Percentiles rank a stretch among this genome's conserved stretches.
Conservation (phyloP, 2,113 vertebrate genomes). For the Coracopsis vasa region DNA sequence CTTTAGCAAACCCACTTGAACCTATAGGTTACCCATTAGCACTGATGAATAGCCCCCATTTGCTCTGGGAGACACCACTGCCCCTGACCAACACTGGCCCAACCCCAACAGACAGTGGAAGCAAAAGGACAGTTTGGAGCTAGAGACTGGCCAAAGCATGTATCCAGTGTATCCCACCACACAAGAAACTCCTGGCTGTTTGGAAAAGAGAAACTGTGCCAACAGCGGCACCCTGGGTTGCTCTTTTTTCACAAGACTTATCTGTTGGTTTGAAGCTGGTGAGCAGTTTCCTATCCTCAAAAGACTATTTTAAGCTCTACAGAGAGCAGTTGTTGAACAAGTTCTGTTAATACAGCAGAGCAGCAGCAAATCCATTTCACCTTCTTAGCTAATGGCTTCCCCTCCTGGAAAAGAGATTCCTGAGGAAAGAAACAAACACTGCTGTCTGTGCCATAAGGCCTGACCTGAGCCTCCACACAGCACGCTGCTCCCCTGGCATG, state of each 20-base stretch:
- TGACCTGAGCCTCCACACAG: background rate
- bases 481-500: background rate
- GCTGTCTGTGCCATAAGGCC: background rate
- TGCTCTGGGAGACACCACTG: background rate
- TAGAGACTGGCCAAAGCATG: background rate
- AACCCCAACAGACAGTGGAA: background rate
- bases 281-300: background rate
- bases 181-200: background rate
- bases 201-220: background rate
- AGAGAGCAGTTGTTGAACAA: conserved; percentile 4
- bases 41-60: background rate
- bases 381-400: background rate
- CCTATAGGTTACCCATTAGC: background rate
- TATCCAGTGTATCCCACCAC: background rate
- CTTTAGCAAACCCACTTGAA: background rate
- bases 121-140: background rate
- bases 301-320: conserved; percentile 21
- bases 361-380: background rate
- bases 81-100: background rate
- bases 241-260: background rate
- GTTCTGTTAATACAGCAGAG: background rate
- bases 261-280: conserved; percentile 3
- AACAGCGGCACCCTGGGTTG: background rate
- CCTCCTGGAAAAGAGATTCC: background rate
- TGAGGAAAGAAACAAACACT: background rate